Percentiles rank a stretch among this genome's conserved stretches.
Conservation (phyloP, 2,888 invertebrate genomes). For the Frankliniella intonsa region DNA sequence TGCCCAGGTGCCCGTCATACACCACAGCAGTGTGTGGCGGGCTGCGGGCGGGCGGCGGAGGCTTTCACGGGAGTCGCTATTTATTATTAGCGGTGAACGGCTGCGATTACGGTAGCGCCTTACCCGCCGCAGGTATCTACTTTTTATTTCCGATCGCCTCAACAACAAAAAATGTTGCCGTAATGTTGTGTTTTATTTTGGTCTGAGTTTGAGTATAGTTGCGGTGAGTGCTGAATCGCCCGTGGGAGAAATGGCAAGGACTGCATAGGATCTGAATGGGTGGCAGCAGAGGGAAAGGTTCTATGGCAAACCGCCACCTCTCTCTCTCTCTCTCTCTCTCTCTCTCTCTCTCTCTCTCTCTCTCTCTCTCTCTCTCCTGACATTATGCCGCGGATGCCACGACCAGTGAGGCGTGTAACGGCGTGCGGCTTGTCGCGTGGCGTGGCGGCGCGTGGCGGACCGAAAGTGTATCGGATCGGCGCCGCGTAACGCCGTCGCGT, state of each 20-base stretch:
- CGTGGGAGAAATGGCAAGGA: background rate
- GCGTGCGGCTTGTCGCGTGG: background rate
- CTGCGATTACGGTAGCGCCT: no score
- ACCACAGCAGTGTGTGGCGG: no score
- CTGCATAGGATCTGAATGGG: background rate
- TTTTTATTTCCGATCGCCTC: no score
- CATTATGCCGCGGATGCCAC: background rate
- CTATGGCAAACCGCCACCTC: background rate
- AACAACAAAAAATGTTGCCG: no score
- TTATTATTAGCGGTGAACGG: no score
- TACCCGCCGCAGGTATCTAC: no score
- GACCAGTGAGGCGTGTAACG: background rate
- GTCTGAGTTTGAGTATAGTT: no score
- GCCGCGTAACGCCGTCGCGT: background rate
- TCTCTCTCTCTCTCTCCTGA: conserved; percentile 8
- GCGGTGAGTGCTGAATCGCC: no score
- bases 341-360: conserved; percentile 18
- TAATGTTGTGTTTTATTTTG: no score
- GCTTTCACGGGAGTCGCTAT: no score
- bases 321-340: conserved; percentile 18
- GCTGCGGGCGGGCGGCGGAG: no score
- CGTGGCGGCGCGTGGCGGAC: background rate
- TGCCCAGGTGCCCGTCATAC: no score
- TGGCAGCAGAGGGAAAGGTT: background rate
- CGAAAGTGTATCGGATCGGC: conserved; percentile 3